Base-by-base conservation (phyloP, 2,888 invertebrate species). In the Scelioninae gen. 2 region DNA sequence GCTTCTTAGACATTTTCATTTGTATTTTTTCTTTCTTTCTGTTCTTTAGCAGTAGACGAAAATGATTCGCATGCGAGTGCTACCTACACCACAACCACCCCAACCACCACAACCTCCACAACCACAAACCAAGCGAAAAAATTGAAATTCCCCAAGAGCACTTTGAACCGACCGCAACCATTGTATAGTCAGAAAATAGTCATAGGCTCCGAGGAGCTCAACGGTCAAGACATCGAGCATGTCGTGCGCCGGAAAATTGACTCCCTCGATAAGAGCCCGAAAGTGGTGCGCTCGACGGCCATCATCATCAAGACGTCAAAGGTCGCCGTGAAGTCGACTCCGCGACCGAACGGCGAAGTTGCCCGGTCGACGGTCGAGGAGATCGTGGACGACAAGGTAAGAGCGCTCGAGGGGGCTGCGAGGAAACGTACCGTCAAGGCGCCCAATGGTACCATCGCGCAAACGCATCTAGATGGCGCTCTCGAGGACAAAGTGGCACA, bases 181-280 rank as follows among this genome's bases (percentile, higher is more conserved):
- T 82, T 85, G 79, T 83, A 81, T 82, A 85, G 83, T 85, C 84
- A 84, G 78, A 85, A 80, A 81, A 85, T 86, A 84, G 83, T 86
- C 74, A 86, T 86, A 83, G 83, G 81, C 78, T 81, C 84, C 58
- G 84, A 85, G 55, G 86, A 86, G 70, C 80, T 86, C 73, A 76
- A 75, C 60, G 84, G 83, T 39, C 80, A 80, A 77, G 82, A 84
- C 77, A 84, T 86, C 78, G 82, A 82, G 78, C 81, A 81, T 76
- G 80, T 86, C 70, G 84, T 86, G 61, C 80, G 82, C 58, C 83
- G 82, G 61, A 84, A 83, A 76, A 85, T 86, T 50, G 79, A 83
- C 75, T 78, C 81, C 74, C 79, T 86, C 64, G 83, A 85, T 68
- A 84, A 85, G 76, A 85, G 84, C 60, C 84, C 85, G 46, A 83